These are phyloP conservation scores for Cebus imitator DNA, from an alignment of 2,113 vertebrate species.

Conservation along the genomic window DNA sequence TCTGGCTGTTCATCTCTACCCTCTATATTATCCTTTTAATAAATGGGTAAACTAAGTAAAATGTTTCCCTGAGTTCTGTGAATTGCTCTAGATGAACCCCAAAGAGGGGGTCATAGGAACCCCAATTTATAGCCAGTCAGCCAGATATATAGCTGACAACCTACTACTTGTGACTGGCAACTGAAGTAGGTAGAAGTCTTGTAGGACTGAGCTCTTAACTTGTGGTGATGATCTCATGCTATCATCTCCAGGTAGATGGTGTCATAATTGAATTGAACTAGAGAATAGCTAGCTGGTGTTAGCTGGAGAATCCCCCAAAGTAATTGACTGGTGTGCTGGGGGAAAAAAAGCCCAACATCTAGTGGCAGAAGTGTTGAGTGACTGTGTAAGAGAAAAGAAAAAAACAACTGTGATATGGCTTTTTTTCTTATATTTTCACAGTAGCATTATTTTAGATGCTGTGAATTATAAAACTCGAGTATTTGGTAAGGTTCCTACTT, in stretches of 20 bases:
- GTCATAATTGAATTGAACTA: not conserved
- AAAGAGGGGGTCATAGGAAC: not conserved
- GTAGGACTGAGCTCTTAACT: not conserved
- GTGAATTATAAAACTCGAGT: not conserved
- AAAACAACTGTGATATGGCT: not conserved
- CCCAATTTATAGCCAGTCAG: not conserved
- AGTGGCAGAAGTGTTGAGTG: not conserved
- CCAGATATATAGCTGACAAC: not conserved
- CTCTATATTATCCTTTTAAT: not conserved
- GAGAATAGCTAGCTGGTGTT: not conserved
- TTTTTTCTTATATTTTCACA: not conserved
- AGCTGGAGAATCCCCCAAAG: not conserved
- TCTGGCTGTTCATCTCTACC: not conserved
- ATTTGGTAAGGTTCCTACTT: not conserved
- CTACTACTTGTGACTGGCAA: not conserved
- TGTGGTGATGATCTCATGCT: too few species aligned
- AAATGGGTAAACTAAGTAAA: not conserved
- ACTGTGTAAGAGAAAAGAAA: not conserved
- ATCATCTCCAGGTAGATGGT: not conserved
- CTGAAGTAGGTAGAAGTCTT: not conserved
- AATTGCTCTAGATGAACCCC: not conserved
- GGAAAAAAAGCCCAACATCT: not conserved
- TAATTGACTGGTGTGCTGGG: not conserved
- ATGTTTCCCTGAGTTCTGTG: not conserved
- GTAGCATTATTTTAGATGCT: not conserved